Evolutionary conservation across 1,140 invertebrate species (phyloP), one percentile per base, ranked within the genome.

Genomic region (Patella vulgata): DNA sequence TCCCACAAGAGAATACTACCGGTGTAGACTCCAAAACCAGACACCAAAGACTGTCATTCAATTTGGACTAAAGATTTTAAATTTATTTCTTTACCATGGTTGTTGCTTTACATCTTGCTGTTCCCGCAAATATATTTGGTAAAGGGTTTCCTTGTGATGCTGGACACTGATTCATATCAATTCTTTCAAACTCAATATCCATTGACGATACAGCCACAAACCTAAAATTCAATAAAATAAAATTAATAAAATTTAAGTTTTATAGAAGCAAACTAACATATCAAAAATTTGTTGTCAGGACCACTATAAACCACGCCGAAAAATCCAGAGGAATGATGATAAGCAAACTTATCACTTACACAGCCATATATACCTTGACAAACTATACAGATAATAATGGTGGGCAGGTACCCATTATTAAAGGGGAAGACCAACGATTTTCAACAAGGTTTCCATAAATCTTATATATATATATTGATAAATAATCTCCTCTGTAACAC

Each of bases 81-180:
- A 36, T 23, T 17, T 8, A 43, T 51, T 17, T 2, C 59, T 77
- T 87, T 85, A 95, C 93, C 88, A 97, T 93, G 19, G 96, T 98
- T 12, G 95, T 96, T 75, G 92, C 90, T 88, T 95, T 96, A 88
- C 97, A 99, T 68, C 94, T 86, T 3, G 94, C 92, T 6, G 95
- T 98, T 70, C 92, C 90, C 42, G 90, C 91, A 88, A 97, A 98
- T 80, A 87, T 88, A 86, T 98, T 98, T 0, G 93, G 92, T 17
- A 89, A 89, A 62, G 88, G 90, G 84, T 98, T 98, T 28, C 96
- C 96, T 75, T 90, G 83, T 62, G 94, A 92, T 61, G 85, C 85
- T 0, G 95, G 94, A 89, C 96, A 99, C 77, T 97, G 96, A 86
- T 99, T 98, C 82, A 98, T 96, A 83, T 99, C 96, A 85, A 98